These are phyloP conservation scores for Microcebus tavaratra DNA, from an alignment of 2,113 vertebrate species.

Conservation along the genomic window DNA sequence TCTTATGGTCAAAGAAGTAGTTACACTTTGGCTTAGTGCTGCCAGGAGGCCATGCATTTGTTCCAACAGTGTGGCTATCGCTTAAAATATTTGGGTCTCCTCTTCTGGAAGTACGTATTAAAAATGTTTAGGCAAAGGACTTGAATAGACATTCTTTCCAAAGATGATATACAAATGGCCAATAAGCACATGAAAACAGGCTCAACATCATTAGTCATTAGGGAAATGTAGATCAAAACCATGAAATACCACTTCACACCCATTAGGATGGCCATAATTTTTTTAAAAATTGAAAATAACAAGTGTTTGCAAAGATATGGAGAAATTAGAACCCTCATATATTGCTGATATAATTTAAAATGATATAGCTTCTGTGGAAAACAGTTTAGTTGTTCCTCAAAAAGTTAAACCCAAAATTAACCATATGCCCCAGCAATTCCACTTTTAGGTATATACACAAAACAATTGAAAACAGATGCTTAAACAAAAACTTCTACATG, in stretches of 20 bases:
- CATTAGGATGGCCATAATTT: neutral
- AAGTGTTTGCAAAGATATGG: neutral
- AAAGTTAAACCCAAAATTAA: neutral
- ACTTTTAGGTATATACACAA: neutral
- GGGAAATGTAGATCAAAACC: constrained; percentile 13
- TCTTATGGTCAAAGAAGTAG: neutral
- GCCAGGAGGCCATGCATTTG: neutral
- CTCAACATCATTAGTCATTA: neutral
- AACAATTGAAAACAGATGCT: neutral
- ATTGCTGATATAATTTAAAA: neutral
- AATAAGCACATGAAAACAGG: neutral
- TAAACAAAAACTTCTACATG: neutral
- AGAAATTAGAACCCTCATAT: neutral
- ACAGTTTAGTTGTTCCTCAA: neutral
- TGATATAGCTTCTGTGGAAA: neutral
- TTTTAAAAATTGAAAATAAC: neutral
- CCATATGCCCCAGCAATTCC: neutral
- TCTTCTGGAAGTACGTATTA: constrained; percentile 8
- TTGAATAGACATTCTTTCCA: neutral
- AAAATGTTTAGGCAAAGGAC: neutral
- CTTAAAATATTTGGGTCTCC: neutral
- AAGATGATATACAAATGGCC: neutral
- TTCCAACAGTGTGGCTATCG: neutral
- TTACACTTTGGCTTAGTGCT: neutral
- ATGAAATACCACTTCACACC: neutral